These are phyloP conservation scores for Temnothorax unifasciatus DNA, from an alignment of 2,888 invertebrate genomes.

Conservation along the genomic window DNA sequence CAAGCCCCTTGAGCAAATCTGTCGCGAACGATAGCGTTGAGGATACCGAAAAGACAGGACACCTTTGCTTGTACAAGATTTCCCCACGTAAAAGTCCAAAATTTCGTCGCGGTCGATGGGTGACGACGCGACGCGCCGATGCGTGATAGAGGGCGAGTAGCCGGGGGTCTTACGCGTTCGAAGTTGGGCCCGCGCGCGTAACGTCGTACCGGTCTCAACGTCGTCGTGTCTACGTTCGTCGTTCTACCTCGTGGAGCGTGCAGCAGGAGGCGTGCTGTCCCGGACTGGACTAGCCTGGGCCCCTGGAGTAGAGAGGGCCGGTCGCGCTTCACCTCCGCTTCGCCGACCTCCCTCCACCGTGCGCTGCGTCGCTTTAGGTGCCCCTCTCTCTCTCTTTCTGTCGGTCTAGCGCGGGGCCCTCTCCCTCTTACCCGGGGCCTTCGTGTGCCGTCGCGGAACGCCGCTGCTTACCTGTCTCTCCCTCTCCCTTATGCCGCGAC, in stretches of 20 bases:
- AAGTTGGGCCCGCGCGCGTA: constrained; percentile 68
- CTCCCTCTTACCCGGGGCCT: constrained; percentile 56
- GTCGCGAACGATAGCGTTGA: background rate
- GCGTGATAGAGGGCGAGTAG: constrained; percentile 62
- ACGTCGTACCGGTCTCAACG: constrained; percentile 73
- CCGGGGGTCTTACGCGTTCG: constrained; percentile 54
- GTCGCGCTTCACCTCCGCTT: constrained; percentile 85
- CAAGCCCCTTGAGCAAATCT: background rate
- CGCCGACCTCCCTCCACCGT: constrained; percentile 79
- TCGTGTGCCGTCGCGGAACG: constrained; percentile 65
- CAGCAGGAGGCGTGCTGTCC: constrained; percentile 86
- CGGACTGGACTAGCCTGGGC: constrained; percentile 86
- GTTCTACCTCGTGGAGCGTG: constrained; percentile 85
- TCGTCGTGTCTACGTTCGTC: constrained; percentile 78
- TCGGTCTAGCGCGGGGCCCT: constrained; percentile 58
- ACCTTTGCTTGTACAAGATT: constrained; percentile 8
- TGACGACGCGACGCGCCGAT: constrained; percentile 56
- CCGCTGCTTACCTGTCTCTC: constrained; percentile 72
- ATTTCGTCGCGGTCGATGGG: constrained; percentile 35
- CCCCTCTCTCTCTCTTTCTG: constrained; percentile 64
- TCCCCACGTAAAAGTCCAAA: background rate
- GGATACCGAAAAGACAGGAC: constrained; percentile 8
- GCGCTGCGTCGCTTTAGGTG: constrained; percentile 71
- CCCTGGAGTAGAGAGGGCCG: constrained; percentile 85
- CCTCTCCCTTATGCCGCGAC: constrained; percentile 68